phyloP scores from a whole-genome alignment of 2,888 invertebrate genomes.

The Eupithecia abbreviata region DNA sequence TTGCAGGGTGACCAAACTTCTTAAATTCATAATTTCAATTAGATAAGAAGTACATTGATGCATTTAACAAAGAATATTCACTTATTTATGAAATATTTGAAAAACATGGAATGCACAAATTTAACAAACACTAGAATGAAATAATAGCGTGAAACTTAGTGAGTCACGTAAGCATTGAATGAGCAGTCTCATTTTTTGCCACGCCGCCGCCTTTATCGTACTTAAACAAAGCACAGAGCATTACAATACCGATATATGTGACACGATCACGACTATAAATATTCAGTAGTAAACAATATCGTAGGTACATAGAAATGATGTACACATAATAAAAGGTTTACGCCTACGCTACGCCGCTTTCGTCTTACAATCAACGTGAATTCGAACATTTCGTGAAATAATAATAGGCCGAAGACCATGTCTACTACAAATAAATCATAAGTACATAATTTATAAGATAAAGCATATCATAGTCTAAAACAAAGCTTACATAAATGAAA shows the following conservation, averaged over 20 bases:
- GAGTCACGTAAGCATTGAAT: slow-evolving; percentile 37
- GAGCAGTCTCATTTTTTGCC: slow-evolving; percentile 43
- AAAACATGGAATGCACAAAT: slow-evolving; percentile 45
- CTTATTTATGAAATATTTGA: slow-evolving; percentile 7
- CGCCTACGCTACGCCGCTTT: not conserved
- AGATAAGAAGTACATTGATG: not conserved
- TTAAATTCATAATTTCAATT: slow-evolving; percentile 37
- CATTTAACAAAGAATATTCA: not conserved
- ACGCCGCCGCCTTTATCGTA: slow-evolving; percentile 40
- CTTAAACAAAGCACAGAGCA: slow-evolving; percentile 37
- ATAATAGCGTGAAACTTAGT: slow-evolving; percentile 30
- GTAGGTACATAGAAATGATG: not conserved
- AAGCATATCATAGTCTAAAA: slow-evolving; percentile 9
- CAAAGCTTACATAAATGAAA: not conserved
- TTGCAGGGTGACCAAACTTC: slow-evolving; percentile 31
- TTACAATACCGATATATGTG: slow-evolving; percentile 23
- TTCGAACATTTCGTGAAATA: slow-evolving; percentile 13
- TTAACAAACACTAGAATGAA: slow-evolving; percentile 32
- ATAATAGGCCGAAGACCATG: slow-evolving; percentile 33
- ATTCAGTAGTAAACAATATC: not conserved
- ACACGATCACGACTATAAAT: slow-evolving; percentile 4
- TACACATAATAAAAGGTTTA: not conserved
- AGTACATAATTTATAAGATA: slow-evolving; percentile 22
- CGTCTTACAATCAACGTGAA: not conserved
- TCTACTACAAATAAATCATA: slow-evolving; percentile 24